Conservation (phyloP, 2,888 invertebrate genomes). For the Imbricaverruca yamaguchii region DNA sequence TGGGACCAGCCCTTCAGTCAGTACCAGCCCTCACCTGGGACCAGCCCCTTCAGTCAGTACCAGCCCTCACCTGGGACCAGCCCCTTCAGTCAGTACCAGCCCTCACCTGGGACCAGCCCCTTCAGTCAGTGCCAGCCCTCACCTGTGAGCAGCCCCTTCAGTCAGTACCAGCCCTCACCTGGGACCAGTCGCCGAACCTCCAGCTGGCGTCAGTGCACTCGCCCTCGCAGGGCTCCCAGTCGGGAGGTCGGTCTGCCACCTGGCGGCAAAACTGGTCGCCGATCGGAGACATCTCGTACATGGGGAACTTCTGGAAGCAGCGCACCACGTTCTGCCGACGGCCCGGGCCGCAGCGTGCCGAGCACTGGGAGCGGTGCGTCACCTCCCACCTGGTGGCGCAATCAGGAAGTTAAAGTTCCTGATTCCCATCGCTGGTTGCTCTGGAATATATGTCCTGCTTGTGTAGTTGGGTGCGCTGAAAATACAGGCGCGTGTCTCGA, state of each 20-base stretch:
- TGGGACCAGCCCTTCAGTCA: too few species aligned
- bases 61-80: too few species aligned
- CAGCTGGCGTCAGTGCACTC: slow-evolving; percentile 27
- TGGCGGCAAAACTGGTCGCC: slow-evolving; percentile 28
- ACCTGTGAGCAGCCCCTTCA: not conserved
- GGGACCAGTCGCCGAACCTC: slow-evolving; percentile 30
- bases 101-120: too few species aligned
- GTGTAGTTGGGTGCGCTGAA: too few species aligned
- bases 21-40: too few species aligned
- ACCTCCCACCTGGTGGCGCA: not conserved
- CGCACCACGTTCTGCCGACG: slow-evolving; percentile 23
- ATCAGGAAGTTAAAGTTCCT: too few species aligned
- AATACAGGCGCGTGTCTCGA: too few species aligned
- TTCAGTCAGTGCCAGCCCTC: too few species aligned
- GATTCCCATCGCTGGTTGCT: too few species aligned
- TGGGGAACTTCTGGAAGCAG: slow-evolving; percentile 24
- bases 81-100: too few species aligned
- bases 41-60: too few species aligned
- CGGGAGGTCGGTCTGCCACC: slow-evolving; percentile 26
- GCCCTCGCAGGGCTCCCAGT: slow-evolving; percentile 26
- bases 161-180: slow-evolving; percentile 23
- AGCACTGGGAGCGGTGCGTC: not conserved
- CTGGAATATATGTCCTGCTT: too few species aligned
- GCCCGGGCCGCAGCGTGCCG: slow-evolving; percentile 19
- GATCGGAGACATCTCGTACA: slow-evolving; percentile 9